Conservation (phyloP, 2,888 invertebrate species). For the Tethea ocularis region DNA sequence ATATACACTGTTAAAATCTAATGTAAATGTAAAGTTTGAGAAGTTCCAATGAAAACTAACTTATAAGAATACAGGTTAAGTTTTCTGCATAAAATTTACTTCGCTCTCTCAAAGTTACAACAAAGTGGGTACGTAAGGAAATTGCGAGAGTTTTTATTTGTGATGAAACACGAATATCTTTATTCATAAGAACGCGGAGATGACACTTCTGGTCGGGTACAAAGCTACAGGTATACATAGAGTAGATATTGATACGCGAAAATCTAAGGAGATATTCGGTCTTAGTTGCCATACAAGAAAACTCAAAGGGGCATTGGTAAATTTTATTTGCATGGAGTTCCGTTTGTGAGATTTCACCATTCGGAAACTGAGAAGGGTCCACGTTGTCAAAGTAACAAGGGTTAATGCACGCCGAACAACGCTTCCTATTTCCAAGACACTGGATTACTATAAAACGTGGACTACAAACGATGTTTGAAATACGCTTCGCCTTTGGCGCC, state of each 20-base stretch:
- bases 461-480: slow-evolving; percentile 43
- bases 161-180: neutral
- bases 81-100: neutral
- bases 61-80: neutral
- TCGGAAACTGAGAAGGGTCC: slow-evolving; percentile 69
- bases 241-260: slow-evolving; percentile 17
- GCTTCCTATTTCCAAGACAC: slow-evolving; percentile 60
- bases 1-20: neutral
- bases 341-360: slow-evolving; percentile 50
- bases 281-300: slow-evolving; percentile 37
- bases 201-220: neutral
- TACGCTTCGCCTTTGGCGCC: slow-evolving; percentile 19
- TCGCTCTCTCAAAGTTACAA: neutral
- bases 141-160: neutral
- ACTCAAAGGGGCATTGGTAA: slow-evolving; percentile 44
- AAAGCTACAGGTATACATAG: slow-evolving; percentile 14
- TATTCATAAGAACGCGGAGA: neutral
- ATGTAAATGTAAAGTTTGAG: neutral
- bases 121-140: neutral
- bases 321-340: slow-evolving; percentile 61
- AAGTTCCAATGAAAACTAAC: neutral
- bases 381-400: slow-evolving; percentile 70
- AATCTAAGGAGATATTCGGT: slow-evolving; percentile 23
- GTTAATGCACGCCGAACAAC: slow-evolving; percentile 60
- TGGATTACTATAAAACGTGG: slow-evolving; percentile 53